Evolutionary conservation across 2,888 invertebrate species (phyloP).

Genomic region (Amphimallon solstitiale): DNA sequence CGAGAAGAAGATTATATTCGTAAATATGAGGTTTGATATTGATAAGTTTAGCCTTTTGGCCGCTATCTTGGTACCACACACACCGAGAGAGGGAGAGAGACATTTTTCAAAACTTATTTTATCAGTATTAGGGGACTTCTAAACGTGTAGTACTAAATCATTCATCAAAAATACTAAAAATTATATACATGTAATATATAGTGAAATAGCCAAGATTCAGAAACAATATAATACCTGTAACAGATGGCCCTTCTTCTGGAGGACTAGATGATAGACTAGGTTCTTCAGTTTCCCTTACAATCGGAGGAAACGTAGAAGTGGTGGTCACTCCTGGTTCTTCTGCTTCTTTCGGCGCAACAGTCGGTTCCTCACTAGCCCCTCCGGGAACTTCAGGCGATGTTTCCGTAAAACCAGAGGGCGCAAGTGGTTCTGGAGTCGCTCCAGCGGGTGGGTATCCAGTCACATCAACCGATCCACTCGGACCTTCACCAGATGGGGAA

Average conservation of each 20-base stretch:
- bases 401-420: neutral
- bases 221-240: neutral
- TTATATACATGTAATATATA: too few species aligned
- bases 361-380: conserved; percentile 27
- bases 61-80: too few species aligned
- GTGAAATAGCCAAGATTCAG: too few species aligned
- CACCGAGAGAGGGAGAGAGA: too few species aligned
- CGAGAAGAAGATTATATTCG: too few species aligned
- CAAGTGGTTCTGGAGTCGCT: neutral
- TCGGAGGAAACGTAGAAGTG: neutral
- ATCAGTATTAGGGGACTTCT: too few species aligned
- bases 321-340: conserved; percentile 11
- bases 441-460: conserved; percentile 36
- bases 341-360: conserved; percentile 1
- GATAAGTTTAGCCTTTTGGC: too few species aligned
- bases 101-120: too few species aligned
- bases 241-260: conserved; percentile 37
- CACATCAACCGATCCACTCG: conserved; percentile 4
- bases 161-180: too few species aligned
- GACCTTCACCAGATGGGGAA: conserved; percentile 33
- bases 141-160: too few species aligned
- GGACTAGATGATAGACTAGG: conserved; percentile 41
- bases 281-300: neutral
- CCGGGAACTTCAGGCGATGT: conserved; percentile 28
- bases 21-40: too few species aligned